Evolutionary conservation across 2,797 vertebrate genomes (phyloP), one percentile per base, ranked within the genome.

Genomic region (Aythya fuligula): DNA sequence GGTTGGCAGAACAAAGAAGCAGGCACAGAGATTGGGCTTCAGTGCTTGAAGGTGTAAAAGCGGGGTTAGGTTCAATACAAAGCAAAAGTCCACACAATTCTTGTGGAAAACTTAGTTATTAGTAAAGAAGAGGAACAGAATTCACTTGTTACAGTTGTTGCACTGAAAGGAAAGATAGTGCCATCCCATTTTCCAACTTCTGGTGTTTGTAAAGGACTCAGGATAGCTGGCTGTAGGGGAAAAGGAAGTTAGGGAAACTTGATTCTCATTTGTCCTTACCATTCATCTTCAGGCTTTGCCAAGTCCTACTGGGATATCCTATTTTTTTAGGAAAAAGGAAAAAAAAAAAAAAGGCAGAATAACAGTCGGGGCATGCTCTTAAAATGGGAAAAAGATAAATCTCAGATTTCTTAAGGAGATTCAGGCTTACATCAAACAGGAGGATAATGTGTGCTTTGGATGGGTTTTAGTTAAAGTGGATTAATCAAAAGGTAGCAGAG

Each of bases 1-100:
- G 94, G 96, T 96, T 95, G 86, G 72, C 90, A 84, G 90, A 95
- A 97, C 82, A 95, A 88, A 94, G 79, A 3, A 88, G 78, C 70
- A 90, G 75, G 76, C 91, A 82, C 28, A 92, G 96, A 90, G 95
- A 85, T 32, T 83, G 69, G 77, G 49, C 94, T 93, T 81, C 77
- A 82, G 69, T 79, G 58, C 87, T 41, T 81, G 79, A 84, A 96
- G 95, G 85, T 96, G 95, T 94, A 96, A 97, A 96, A 96, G 73
- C 77, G 79, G 72, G 87, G 66, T 60, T 81, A 67, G 83, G 39
- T 80, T 87, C 90, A 65, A 54, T 43, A 27, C 8, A 56, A 53
- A 70, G 87, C 60, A 82, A 32, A 95, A 81, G 43, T 79, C 73
- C 49, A 79, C 30, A 38, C 19, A 22, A 30, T 87, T 92, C 73